These are phyloP conservation scores for Thalassarche chlororhynchos DNA, from an alignment of 2,113 vertebrate species.

Conservation along the genomic window DNA sequence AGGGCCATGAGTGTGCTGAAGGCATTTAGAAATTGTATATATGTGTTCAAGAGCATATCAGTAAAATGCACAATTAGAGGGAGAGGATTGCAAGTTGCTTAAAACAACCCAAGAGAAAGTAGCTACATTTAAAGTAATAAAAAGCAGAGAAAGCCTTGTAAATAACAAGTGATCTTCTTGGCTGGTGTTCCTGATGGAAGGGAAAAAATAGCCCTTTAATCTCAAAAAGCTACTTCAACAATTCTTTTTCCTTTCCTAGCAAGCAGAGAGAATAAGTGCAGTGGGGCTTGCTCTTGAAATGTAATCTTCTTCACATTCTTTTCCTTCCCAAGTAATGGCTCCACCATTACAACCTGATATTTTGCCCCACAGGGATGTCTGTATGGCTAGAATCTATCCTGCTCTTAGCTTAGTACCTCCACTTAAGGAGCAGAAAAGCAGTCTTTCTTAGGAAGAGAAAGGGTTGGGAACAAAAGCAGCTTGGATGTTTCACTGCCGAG, in stretches of 20 bases:
- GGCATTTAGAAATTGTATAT: background rate
- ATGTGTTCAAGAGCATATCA: background rate
- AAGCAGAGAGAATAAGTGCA: slow-evolving; percentile 10
- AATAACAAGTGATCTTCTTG: background rate
- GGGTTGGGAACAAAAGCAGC: background rate
- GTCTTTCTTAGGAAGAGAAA: background rate
- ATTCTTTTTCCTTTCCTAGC: background rate
- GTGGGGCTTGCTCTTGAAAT: background rate
- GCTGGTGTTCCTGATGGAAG: background rate
- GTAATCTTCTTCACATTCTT: background rate
- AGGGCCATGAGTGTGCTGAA: background rate
- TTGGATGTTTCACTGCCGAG: background rate
- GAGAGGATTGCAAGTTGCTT: background rate
- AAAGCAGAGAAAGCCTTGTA: background rate
- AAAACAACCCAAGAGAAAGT: background rate
- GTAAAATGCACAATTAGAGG: background rate
- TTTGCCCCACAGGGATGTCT: background rate
- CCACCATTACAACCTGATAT: background rate
- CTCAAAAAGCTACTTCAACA: background rate
- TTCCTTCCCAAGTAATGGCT: background rate
- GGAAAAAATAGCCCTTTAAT: background rate
- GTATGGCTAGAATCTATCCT: background rate
- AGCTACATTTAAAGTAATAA: background rate
- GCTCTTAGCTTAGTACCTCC: background rate
- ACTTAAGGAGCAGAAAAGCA: slow-evolving; percentile 1